Evolutionary conservation across 2,113 vertebrate species (phyloP).

Genomic region (Calypte anna): DNA sequence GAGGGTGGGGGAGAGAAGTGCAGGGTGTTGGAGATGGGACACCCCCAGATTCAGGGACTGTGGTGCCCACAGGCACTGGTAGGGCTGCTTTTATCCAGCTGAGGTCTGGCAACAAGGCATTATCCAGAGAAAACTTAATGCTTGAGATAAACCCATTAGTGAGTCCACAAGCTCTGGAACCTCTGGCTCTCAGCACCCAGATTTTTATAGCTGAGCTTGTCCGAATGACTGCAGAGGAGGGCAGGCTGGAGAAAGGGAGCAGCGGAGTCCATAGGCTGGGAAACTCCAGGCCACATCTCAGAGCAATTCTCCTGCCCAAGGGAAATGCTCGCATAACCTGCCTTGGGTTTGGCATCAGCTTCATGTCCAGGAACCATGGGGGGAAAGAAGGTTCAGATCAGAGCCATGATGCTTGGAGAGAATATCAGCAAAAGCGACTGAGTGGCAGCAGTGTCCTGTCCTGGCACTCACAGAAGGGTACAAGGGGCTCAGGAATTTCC

Average conservation of each 20-base stretch:
- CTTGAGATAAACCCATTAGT: background rate
- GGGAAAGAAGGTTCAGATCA: background rate
- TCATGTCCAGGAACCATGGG: rapidly evolving
- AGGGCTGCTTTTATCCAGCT: background rate
- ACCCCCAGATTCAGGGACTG: background rate
- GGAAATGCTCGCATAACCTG: background rate
- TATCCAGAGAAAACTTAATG: background rate
- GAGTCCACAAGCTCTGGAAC: background rate
- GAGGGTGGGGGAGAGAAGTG: background rate
- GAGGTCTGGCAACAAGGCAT: background rate
- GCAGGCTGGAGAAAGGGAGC: background rate
- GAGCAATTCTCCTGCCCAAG: background rate
- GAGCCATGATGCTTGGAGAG: background rate
- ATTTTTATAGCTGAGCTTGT: background rate
- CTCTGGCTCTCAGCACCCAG: background rate
- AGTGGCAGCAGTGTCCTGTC: rapidly evolving
- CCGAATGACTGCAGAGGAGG: background rate
- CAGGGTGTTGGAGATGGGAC: background rate
- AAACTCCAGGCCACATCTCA: background rate
- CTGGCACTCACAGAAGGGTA: background rate
- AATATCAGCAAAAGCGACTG: background rate
- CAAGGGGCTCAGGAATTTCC: background rate
- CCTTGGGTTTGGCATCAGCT: background rate
- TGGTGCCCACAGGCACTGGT: background rate
- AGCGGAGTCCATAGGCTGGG: rapidly evolving